Percentiles rank a stretch among this genome's conserved stretches.
Evolutionary conservation across 2,888 invertebrate genomes (phyloP).

Genomic region (Eristalinus aeneus): DNA sequence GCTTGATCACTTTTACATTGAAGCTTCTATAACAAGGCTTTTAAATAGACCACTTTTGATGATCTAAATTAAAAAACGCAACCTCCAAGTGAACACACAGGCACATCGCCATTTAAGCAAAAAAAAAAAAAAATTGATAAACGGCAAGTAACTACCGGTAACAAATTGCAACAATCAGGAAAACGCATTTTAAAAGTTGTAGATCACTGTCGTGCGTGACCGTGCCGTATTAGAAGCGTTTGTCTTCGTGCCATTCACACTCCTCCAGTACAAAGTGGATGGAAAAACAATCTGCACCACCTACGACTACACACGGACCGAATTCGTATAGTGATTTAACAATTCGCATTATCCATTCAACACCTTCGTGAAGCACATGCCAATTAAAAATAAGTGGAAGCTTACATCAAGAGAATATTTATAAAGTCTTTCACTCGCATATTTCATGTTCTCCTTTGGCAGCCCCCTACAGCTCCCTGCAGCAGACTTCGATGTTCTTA

Average conservation of each 20-base stretch:
- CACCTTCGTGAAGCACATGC: conserved; percentile 24
- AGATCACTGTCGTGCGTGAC: not conserved
- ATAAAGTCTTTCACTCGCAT: not conserved
- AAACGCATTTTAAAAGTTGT: not conserved
- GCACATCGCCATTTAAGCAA: too few relatives aligned
- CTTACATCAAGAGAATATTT: conserved; percentile 3
- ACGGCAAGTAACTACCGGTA: not conserved
- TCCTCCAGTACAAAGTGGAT: not conserved
- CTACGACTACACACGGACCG: not conserved
- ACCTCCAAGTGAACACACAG: too few relatives aligned
- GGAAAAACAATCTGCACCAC: not conserved
- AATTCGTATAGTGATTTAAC: conserved; percentile 4
- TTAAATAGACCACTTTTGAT: too few relatives aligned
- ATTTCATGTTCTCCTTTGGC: not conserved
- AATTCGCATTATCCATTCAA: conserved; percentile 14
- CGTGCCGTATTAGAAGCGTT: not conserved
- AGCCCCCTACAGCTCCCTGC: not conserved
- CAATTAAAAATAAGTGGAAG: conserved; percentile 17
- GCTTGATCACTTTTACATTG: too few relatives aligned
- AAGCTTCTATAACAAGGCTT: too few relatives aligned
- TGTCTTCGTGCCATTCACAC: not conserved
- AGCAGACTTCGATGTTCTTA: conserved; percentile 36
- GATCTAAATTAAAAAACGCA: too few relatives aligned
- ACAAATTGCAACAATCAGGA: not conserved
- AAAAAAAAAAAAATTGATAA: not conserved